phyloP scores from a whole-genome alignment of 2,113 vertebrate genomes.

The Falcunculus frontatus region DNA sequence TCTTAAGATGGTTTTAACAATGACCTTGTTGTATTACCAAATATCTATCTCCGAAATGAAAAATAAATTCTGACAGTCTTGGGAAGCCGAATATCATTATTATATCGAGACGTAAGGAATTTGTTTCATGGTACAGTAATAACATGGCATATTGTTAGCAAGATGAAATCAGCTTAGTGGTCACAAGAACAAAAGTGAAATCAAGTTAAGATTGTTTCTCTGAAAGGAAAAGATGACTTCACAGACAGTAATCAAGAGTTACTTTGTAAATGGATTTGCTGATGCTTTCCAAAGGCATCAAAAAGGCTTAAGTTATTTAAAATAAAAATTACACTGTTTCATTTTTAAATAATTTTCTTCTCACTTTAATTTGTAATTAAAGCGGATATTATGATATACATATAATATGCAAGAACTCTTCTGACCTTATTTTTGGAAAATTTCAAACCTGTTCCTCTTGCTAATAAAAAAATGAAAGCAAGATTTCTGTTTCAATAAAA shows the following conservation, averaged over 20 bases:
- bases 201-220: neutral
- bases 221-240: slow-evolving; percentile 10
- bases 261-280: neutral
- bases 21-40: neutral
- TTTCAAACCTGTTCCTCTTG: neutral
- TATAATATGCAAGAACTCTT: neutral
- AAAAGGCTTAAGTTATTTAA: neutral
- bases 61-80: neutral
- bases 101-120: neutral
- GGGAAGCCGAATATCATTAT: neutral
- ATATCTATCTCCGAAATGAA: neutral
- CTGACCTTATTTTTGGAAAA: neutral
- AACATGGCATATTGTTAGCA: neutral
- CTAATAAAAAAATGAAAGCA: neutral
- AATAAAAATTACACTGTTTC: neutral
- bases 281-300: neutral
- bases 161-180: neutral
- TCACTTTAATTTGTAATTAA: neutral
- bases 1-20: neutral
- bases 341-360: neutral
- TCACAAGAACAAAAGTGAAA: neutral
- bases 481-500: neutral
- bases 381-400: neutral
- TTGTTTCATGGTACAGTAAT: neutral
- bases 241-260: neutral